Evolutionary conservation across 2,888 invertebrate genomes (phyloP).

Genomic region (Tanaodytes sp.): DNA sequence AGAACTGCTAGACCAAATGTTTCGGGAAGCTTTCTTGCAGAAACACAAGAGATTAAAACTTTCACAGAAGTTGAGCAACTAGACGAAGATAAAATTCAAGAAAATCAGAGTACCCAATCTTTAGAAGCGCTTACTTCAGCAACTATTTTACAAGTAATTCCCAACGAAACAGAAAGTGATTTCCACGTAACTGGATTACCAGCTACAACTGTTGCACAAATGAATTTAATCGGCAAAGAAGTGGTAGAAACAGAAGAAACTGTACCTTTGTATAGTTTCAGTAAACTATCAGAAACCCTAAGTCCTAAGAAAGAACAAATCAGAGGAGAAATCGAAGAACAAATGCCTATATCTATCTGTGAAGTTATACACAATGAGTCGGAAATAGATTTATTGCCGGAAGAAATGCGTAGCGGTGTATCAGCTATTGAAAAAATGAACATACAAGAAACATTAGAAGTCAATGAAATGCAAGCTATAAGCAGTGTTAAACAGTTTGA

Average conservation of each 20-base stretch:
- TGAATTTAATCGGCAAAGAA: conserved; percentile 66
- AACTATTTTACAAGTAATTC: conserved; percentile 57
- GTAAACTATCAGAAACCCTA: conserved; percentile 48
- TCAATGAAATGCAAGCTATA: conserved; percentile 59
- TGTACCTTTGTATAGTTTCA: conserved; percentile 59
- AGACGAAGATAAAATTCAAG: conserved; percentile 33
- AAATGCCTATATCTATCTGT: conserved; percentile 60
- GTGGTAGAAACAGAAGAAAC: conserved; percentile 63
- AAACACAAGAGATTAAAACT: conserved; percentile 65
- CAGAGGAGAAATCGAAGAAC: conserved; percentile 54
- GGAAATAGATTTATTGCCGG: conserved; percentile 55
- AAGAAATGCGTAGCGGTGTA: conserved; percentile 63
- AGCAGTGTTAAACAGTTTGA: conserved; percentile 61
- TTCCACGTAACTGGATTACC: conserved; percentile 58
- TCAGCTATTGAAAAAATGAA: conserved; percentile 68
- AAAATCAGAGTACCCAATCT: conserved; percentile 53
- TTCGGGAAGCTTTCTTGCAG: conserved; percentile 65
- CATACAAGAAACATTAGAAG: conserved; percentile 64
- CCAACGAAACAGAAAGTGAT: conserved; percentile 57
- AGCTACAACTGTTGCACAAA: conserved; percentile 66
- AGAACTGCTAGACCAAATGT: conserved; percentile 64
- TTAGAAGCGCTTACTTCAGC: conserved; percentile 59
- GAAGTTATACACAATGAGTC: conserved; percentile 60
- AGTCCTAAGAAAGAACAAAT: conserved; percentile 54
- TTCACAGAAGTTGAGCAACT: conserved; percentile 62